Evolutionary conservation across 2,797 vertebrate genomes (phyloP).

Genomic region (Corythornis leucogaster): DNA sequence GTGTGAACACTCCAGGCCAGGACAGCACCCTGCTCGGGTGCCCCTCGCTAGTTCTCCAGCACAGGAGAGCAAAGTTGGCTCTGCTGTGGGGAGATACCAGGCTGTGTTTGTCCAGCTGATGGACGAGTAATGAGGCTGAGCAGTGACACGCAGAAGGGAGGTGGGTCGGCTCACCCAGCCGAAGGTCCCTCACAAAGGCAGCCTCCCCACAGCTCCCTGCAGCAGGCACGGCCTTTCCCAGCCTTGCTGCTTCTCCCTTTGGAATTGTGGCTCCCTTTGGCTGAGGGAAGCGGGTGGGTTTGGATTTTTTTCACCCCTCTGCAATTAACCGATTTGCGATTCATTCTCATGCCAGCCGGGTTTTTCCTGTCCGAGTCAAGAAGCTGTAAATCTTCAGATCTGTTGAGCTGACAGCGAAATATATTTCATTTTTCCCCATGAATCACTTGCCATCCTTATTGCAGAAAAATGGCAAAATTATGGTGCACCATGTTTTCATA

Average conservation of each 20-base stretch:
- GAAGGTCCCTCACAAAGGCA: not conserved
- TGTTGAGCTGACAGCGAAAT: constrained; percentile 80
- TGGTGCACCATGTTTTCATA: constrained; percentile 81
- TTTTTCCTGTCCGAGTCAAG: constrained; percentile 80
- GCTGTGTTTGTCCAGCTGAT: not conserved
- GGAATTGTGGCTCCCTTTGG: not conserved
- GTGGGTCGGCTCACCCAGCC: not conserved
- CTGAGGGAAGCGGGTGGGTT: not conserved
- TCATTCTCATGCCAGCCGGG: constrained; percentile 80
- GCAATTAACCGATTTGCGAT: constrained; percentile 80
- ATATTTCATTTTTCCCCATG: constrained; percentile 83
- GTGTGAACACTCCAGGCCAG: not conserved
- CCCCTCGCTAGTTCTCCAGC: not conserved
- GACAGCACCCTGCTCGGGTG: not conserved
- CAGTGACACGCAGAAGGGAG: not conserved
- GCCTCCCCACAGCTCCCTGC: not conserved
- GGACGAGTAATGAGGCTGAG: not conserved
- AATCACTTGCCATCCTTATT: constrained; percentile 84
- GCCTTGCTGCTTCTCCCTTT: not conserved
- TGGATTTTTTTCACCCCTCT: constrained; percentile 55
- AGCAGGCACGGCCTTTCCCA: not conserved
- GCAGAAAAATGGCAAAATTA: constrained; percentile 85
- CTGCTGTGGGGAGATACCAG: not conserved
- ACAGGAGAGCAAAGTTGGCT: not conserved
- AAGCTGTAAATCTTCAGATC: constrained; percentile 83